Conservation (phyloP, 1,140 invertebrate genomes). For the Drosophila sturtevanti region DNA sequence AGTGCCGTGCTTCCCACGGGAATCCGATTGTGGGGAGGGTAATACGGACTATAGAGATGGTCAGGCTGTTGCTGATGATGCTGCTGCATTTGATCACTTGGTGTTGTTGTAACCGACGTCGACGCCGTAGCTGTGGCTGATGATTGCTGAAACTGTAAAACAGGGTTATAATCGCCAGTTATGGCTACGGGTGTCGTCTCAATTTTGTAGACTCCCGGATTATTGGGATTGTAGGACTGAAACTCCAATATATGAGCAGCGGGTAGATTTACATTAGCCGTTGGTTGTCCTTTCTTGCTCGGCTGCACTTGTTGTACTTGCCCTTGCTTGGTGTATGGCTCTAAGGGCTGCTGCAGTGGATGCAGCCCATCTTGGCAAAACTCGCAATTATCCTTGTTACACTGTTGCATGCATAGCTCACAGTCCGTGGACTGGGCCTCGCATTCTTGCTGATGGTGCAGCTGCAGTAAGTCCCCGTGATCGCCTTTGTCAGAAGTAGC, state of each 20-base stretch:
- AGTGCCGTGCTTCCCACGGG: constrained; percentile 26
- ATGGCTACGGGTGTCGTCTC: constrained; percentile 82
- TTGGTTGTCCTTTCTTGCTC: constrained; percentile 5
- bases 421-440: constrained; percentile 48
- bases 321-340: constrained; percentile 13
- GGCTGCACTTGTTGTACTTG: constrained; percentile 17
- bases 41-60: constrained; percentile 43
- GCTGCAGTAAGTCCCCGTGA: constrained; percentile 22
- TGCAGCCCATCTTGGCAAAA: constrained; percentile 51
- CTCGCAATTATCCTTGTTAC: constrained; percentile 76
- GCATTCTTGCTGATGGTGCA: constrained; percentile 18
- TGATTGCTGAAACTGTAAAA: constrained; percentile 73
- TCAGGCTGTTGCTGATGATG: constrained; percentile 40
- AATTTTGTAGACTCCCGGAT: constrained; percentile 82
- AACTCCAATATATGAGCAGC: constrained; percentile 78
- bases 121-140: constrained; percentile 50
- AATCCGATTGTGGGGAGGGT: constrained; percentile 32
- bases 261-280: constrained; percentile 29
- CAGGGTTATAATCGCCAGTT: constrained; percentile 81
- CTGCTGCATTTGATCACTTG: constrained; percentile 53
- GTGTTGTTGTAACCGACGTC: constrained; percentile 56
- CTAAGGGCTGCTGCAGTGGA: constrained; percentile 22
- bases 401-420: constrained; percentile 78
- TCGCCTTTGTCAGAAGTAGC: constrained; percentile 38
- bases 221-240: constrained; percentile 82